These are phyloP conservation scores for Saccostrea cuccullata DNA, from an alignment of 1,140 invertebrate species.

Conservation along the genomic window DNA sequence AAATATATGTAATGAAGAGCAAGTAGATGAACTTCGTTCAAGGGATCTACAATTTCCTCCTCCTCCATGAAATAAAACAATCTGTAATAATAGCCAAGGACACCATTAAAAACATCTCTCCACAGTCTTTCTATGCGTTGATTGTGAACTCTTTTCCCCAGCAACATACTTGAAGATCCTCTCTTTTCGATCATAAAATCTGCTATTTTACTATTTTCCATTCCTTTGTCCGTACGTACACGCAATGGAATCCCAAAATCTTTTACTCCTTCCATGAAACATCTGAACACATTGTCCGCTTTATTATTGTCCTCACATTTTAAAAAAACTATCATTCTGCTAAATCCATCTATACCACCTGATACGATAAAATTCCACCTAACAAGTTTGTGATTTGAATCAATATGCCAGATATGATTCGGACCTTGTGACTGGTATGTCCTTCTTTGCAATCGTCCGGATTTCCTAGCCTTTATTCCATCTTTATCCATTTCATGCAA, in stretches of 20 bases:
- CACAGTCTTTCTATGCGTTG: conserved; percentile 48
- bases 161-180: conserved; percentile 41
- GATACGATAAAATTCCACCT: conserved; percentile 56
- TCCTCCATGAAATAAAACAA: conserved; percentile 52
- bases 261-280: conserved; percentile 46
- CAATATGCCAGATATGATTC: conserved; percentile 56
- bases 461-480: conserved; percentile 27
- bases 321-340: conserved; percentile 49
- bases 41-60: conserved; percentile 47
- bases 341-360: conserved; percentile 60
- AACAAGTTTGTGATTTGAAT: conserved; percentile 59
- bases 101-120: conserved; percentile 45
- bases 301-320: conserved; percentile 55
- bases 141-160: conserved; percentile 42
- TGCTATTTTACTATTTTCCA: conserved; percentile 55
- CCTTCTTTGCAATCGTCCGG: conserved; percentile 41
- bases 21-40: conserved; percentile 20
- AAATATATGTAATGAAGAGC: conserved; percentile 43
- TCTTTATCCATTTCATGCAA: conserved; percentile 33
- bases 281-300: conserved; percentile 39
- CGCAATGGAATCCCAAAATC: conserved; percentile 53
- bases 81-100: conserved; percentile 28
- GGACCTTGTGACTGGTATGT: conserved; percentile 41
- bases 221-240: conserved; percentile 56
- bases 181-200: conserved; percentile 50